Base-by-base conservation (phyloP, 1,140 invertebrate species). In the Pogonognathellus flavescens region DNA sequence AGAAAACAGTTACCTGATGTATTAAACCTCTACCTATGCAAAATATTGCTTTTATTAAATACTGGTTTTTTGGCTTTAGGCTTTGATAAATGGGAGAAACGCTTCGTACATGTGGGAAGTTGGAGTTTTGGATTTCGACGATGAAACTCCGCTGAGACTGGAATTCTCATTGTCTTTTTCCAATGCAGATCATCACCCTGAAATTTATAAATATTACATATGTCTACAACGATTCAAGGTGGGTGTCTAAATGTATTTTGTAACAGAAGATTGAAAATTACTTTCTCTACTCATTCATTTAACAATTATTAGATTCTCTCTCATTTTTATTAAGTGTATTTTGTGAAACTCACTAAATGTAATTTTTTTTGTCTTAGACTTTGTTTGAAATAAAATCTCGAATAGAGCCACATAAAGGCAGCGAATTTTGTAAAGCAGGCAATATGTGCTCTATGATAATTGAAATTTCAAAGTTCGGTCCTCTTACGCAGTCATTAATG, bases 101-200 rank as follows among this genome's bases (percentile, higher is more conserved):
- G 94, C 95, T 0, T 95, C 94, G 0, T 97, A 95, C 90, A 93
- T 97, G 92, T 97, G 95, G 95, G 95, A 96, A 91, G 90, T 97
- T 20, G 93, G 94, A 62, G 87, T 89, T 59, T 89, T 89, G 49
- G 88, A 89, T 20, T 92, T 91, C 91, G 90, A 94, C 91, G 90
- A 93, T 91, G 20, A 90, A 91, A 88, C 93, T 31, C 86, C 89
- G n/a, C 50, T 88, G 0, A 41, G 88, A 25, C 62, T 89, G 0
- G 88, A 89, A 83, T 89, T 89, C 70, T 87, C 85, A 11, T 31
- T 87, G 14, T 66, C 86, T 9, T 88, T 88, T 83, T 50, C 57
- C 41, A 60, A 31, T 70, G 57, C 76, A 7, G 60, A 52, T 13
- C 83, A 53, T 14, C 41, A 62, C 22, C 52, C 85, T 22, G 86